Percentiles rank a stretch among this genome's conserved stretches.
These are phyloP conservation scores for Himalopsyche kuldschensis DNA, from an alignment of 2,888 invertebrate species.

Conservation along the genomic window DNA sequence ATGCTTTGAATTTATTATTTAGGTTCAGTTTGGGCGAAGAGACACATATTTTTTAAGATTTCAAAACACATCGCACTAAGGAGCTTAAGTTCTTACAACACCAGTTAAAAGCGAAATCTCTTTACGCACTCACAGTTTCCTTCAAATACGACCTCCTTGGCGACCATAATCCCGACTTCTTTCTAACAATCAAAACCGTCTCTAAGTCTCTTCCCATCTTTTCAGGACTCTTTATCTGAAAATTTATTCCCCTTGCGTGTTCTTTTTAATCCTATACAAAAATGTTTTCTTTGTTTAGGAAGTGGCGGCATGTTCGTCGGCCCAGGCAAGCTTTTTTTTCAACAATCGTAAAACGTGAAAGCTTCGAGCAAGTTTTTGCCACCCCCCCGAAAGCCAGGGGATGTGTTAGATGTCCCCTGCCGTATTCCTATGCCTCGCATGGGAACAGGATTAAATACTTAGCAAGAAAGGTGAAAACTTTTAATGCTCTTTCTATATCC, in stretches of 20 bases:
- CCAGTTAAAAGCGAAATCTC: neutral
- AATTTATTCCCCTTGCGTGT: constrained; percentile 37
- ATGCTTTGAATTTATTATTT: neutral
- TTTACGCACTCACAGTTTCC: neutral
- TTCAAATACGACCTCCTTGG: constrained; percentile 17
- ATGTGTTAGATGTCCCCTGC: constrained; percentile 4
- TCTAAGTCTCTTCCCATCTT: constrained; percentile 12
- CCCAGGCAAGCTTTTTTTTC: constrained; percentile 24
- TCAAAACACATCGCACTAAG: neutral
- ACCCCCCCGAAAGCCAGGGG: constrained; percentile 1
- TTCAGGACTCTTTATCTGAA: constrained; percentile 5
- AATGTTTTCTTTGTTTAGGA: constrained; percentile 36
- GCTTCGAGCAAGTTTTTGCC: constrained; percentile 25
- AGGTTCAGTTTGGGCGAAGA: neutral
- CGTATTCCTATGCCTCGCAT: constrained; percentile 19
- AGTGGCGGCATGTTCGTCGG: constrained; percentile 22
- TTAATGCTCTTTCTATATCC: constrained; percentile 38
- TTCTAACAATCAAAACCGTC: constrained; percentile 27
- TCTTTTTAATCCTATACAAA: constrained; percentile 34
- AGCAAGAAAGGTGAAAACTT: constrained; percentile 35
- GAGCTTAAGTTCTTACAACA: neutral
- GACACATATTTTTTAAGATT: neutral
- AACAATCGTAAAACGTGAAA: constrained; percentile 36
- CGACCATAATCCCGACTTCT: constrained; percentile 23
- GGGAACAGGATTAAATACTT: constrained; percentile 39